Percentiles rank a stretch among this genome's conserved stretches.
Conservation (phyloP, 2,888 invertebrate species). For the Mythimna albipuncta region DNA sequence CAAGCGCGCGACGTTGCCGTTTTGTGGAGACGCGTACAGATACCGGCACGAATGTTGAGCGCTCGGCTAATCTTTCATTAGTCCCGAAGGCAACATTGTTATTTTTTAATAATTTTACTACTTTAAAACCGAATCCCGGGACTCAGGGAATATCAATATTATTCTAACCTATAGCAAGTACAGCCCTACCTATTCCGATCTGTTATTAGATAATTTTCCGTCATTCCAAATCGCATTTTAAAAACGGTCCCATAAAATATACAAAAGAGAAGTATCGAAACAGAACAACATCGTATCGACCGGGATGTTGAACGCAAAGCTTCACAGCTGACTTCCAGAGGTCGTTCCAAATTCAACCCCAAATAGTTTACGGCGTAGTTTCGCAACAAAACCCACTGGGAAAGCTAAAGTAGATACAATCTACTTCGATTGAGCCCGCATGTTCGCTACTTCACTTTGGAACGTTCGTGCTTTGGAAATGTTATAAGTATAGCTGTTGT, state of each 20-base stretch:
- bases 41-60: too few relatives aligned
- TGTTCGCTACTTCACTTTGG: slow-evolving; percentile 33
- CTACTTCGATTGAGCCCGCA: slow-evolving; percentile 59
- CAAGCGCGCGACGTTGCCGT: too few relatives aligned
- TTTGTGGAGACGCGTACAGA: too few relatives aligned
- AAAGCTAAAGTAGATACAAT: slow-evolving; percentile 52
- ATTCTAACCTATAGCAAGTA: too few relatives aligned
- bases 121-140: too few relatives aligned
- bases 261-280: neutral
- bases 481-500: slow-evolving; percentile 47
- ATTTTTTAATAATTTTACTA: too few relatives aligned
- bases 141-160: too few relatives aligned
- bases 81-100: too few relatives aligned
- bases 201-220: too few relatives aligned
- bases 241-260: neutral
- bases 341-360: slow-evolving; percentile 37
- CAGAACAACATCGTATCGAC: neutral
- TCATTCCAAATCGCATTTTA: too few relatives aligned
- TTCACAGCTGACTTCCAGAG: slow-evolving; percentile 18
- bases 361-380: slow-evolving; percentile 13
- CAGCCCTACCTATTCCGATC: too few relatives aligned
- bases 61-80: too few relatives aligned
- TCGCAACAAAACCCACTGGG: slow-evolving; percentile 19
- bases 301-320: slow-evolving; percentile 2
- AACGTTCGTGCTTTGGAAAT: slow-evolving; percentile 63